Percentiles rank a stretch among this genome's conserved stretches.
phyloP scores from a whole-genome alignment of 2,113 vertebrate species.

The Alces alces region DNA sequence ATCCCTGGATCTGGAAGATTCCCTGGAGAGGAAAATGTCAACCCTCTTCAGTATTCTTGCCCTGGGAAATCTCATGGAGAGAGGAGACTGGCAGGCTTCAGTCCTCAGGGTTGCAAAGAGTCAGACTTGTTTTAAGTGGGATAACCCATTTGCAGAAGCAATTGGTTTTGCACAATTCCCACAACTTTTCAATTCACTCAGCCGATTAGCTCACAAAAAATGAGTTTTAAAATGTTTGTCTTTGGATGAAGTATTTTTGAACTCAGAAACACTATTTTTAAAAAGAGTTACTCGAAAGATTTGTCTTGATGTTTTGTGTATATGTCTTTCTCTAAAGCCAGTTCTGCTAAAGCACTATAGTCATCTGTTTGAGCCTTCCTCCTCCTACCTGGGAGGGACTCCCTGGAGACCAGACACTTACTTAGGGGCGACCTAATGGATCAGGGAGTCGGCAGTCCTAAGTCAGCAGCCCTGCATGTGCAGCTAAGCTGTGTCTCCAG shows the following conservation, averaged over 20 bases:
- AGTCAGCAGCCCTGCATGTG: neutral
- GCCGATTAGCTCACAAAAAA: neutral
- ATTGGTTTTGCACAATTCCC: neutral
- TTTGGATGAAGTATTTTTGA: neutral
- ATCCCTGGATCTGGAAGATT: neutral
- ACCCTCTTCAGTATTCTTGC: neutral
- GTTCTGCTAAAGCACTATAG: neutral
- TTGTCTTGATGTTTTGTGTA: neutral
- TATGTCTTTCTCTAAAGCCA: neutral
- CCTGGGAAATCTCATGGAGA: neutral
- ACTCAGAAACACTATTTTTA: neutral
- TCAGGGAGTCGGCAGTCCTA: neutral
- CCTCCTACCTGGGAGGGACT: neutral
- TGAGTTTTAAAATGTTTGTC: neutral
- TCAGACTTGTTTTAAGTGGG: neutral
- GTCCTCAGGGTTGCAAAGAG: neutral
- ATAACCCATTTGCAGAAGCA: neutral
- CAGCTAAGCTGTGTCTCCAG: neutral
- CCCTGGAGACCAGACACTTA: neutral
- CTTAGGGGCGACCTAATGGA: too few relatives aligned
- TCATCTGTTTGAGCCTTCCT: neutral
- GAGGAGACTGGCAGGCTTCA: neutral
- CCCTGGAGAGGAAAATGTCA: neutral
- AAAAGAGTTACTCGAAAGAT: neutral
- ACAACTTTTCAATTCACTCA: neutral